Percentiles rank a stretch among this genome's conserved stretches.
Conservation (phyloP, 2,113 vertebrate species). For the Hippolais icterina region DNA sequence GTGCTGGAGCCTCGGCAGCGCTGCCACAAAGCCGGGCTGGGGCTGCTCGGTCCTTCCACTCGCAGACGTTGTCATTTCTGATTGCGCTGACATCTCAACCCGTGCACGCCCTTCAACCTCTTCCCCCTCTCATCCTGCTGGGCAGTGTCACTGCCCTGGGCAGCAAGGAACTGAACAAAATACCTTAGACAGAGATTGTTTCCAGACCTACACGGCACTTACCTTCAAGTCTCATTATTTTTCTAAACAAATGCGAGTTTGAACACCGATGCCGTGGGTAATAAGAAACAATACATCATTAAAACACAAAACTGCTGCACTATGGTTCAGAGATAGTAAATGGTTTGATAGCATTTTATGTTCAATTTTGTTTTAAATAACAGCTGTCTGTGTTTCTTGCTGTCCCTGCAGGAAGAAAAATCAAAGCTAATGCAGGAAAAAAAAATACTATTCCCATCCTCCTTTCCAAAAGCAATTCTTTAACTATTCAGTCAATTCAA, state of each 20-base stretch:
- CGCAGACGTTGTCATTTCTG: neutral
- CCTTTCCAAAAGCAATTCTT: constrained; percentile 4
- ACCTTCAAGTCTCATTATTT: neutral
- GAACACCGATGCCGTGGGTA: neutral
- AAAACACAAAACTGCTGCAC: neutral
- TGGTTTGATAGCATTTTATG: neutral
- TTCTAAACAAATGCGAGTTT: neutral
- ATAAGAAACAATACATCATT: neutral
- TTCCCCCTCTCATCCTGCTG: neutral
- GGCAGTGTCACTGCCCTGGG: neutral
- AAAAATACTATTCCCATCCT: neutral
- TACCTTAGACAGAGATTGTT: neutral
- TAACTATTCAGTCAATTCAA: constrained; percentile 16
- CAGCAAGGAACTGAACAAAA: neutral
- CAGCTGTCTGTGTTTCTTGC: neutral
- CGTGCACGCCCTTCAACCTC: neutral
- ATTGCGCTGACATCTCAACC: neutral
- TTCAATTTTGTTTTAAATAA: constrained; percentile 33
- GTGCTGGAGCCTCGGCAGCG: neutral
- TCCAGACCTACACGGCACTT: neutral
- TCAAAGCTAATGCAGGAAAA: constrained; percentile 16
- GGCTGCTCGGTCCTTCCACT: neutral
- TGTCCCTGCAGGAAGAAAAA: constrained; percentile 22
- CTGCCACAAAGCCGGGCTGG: neutral
- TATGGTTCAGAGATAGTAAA: neutral